Percentiles rank a stretch among this genome's conserved stretches.
Conservation (phyloP, 2,113 vertebrate species). For the Gnathonemus echidnorhynchus region DNA sequence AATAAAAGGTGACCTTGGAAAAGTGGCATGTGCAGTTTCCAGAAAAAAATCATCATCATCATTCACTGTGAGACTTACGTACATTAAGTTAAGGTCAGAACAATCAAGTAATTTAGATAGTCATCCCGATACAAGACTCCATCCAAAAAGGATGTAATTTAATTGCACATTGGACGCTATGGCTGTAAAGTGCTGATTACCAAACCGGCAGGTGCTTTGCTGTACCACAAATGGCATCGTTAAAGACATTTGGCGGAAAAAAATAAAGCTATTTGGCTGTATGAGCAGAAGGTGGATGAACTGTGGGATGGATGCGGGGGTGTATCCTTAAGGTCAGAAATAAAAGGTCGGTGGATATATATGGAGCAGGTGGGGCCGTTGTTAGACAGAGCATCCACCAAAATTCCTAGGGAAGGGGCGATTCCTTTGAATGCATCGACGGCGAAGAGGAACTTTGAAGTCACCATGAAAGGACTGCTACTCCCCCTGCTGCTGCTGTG, state of each 20-base stretch:
- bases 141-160: slow-evolving; percentile 32
- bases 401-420: neutral
- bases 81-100: slow-evolving; percentile 2
- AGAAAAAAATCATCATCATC: neutral
- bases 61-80: neutral
- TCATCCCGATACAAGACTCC: slow-evolving; percentile 33
- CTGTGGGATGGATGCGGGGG: neutral
- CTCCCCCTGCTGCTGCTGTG: slow-evolving; percentile 43
- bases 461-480: slow-evolving; percentile 43
- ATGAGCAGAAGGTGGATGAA: neutral
- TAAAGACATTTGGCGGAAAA: slow-evolving; percentile 11
- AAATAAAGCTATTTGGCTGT: slow-evolving; percentile 13
- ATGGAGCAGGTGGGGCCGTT: neutral
- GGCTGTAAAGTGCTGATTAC: slow-evolving; percentile 27
- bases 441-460: neutral
- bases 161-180: slow-evolving; percentile 36
- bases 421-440: neutral
- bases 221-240: neutral
- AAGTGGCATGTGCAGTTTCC: neutral
- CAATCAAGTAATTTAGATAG: slow-evolving; percentile 17
- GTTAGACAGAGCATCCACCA: neutral
- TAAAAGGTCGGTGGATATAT: slow-evolving; percentile 36
- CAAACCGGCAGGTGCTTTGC: slow-evolving; percentile 25
- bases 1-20: neutral
- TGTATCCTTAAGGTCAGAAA: neutral